phyloP scores from a whole-genome alignment of 2,797 vertebrate species.

The Moxostoma hubbsi region DNA sequence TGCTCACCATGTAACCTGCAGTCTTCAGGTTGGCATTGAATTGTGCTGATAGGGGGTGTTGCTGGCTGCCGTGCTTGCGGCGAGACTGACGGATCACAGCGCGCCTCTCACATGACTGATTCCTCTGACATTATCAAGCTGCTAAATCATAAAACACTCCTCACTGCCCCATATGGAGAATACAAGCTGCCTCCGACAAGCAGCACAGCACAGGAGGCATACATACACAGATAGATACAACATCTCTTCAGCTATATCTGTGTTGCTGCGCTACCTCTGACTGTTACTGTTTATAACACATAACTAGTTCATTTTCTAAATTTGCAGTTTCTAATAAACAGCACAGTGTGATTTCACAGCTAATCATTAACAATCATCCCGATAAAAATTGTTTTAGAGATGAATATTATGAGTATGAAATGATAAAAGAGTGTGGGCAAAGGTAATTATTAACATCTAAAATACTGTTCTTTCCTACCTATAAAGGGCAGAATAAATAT shows the following conservation, averaged over 20 bases:
- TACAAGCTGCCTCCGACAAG: conserved; percentile 38
- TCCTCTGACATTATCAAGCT: conserved; percentile 55
- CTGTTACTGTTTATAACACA: conserved; percentile 12
- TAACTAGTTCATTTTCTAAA: conserved; percentile 1
- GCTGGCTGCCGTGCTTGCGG: conserved; percentile 53
- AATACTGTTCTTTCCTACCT: conserved; percentile 1
- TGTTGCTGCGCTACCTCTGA: too few species aligned
- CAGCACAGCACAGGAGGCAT: conserved; percentile 19
- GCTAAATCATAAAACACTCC: conserved; percentile 50
- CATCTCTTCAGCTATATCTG: not conserved
- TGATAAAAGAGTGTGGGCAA: conserved; percentile 22
- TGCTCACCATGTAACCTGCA: not conserved
- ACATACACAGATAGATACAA: conserved; percentile 12
- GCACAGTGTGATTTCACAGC: not conserved
- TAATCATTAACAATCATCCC: not conserved
- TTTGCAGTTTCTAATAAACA: conserved; percentile 1
- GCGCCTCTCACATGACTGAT: conserved; percentile 55
- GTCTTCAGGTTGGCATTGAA: conserved; percentile 36
- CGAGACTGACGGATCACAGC: conserved; percentile 66
- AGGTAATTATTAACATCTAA: conserved; percentile 22
- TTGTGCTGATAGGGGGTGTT: conserved; percentile 8
- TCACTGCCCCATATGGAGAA: conserved; percentile 29
- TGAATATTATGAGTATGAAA: conserved; percentile 8
- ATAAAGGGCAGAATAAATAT: conserved; percentile 1
- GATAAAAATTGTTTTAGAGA: not conserved